Base-by-base conservation (phyloP, 2,113 vertebrate genomes). In the Hippoglossus stenolepis region DNA sequence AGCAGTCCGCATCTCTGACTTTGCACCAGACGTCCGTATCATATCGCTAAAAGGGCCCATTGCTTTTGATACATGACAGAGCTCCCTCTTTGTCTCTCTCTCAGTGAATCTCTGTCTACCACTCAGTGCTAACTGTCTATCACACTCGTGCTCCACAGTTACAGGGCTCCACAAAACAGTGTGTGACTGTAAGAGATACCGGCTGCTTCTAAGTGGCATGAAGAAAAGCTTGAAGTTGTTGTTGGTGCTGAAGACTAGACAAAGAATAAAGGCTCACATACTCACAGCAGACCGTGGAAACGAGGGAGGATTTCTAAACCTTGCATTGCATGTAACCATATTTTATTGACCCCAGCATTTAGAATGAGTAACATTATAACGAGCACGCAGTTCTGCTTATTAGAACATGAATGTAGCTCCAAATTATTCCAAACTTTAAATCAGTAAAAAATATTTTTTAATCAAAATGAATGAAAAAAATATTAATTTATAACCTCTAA, bases 11-110 rank as follows among this genome's bases (percentile, higher is more conserved):
- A 76, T 70, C 82, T 80, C 77, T 80, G 89, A 83, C 90, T 90
- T 87, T 85, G 85, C 70, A 18, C 83, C 83, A 90, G 82, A 82
- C 76, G 70, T 81, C 82, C 63, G 14, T 82, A 89, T 84, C 87
- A 73, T 84, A 78, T 89, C 79, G 65, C 87, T 75, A 87, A 88
- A 90, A 92, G 86, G 82, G 75, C 60, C 73, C 69, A 63, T 78
- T 82, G 87, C 82, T 88, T 92, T 88, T 85, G 88, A 91, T 89
- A 79, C 84, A 84, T 85, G 87, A 90, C 90, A 87, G 85, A 86
- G 80, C 80, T 81, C 47, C 75, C 68, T 80, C 85, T 90, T 90
- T 92, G 87, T 86, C 83, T 84, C 77, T 58, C 70, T 78, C 71
- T 79, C 77, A 66, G 78, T 76, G 73, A 70, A 87, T 92, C 80